Base-by-base conservation (phyloP, 2,797 vertebrate genomes). In the Arctocebus calabarensis region DNA sequence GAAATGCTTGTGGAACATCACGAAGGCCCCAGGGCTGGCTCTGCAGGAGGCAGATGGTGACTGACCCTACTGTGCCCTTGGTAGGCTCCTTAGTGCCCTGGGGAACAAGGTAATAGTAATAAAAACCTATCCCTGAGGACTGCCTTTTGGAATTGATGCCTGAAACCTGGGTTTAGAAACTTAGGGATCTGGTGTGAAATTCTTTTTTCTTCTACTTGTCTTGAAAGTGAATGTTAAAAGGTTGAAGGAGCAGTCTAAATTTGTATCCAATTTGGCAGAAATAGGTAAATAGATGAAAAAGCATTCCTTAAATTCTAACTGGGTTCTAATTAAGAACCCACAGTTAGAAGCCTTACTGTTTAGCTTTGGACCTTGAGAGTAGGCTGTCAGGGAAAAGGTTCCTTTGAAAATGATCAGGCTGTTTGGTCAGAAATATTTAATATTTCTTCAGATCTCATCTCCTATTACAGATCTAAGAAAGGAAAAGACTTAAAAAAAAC, bases 171-270 rank as follows among this genome's bases (percentile, higher is more conserved):
- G 25, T 83, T 84, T 89, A 32, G 66, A 22, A 62, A 68, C 22
- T 23, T 25, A 29, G 74, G 19, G 32, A 34, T 25, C 34, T 84
- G 75, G 40, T 59, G 40, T 59, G 5, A 73, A 78, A 40, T 55
- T 73, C 12, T 84, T 14, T 57, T 95, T 92, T 43, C 74, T 66
- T 74, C 40, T 75, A 8, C 57, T 55, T 90, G 37, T 94, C 74
- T 91, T 20, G 1, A 70, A 79, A 79, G 23, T 75, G 59, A 64
- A 11, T 93, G 32, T 87, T 75, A n/a, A 66, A 75, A 73, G 34
- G 19, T 88, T 6, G 57, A 20, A 90, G 16, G 3, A 78, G 37
- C 73, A 45, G 13, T 71, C 55, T 20, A 52, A 70, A 68, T 32
- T 57, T 71, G 16, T 70, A n/a, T 17, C 43, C 19, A 40, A 22